Percentiles rank a stretch among this genome's conserved stretches.
Conservation (phyloP, 2,888 invertebrate species). For the Sylvicola cinctus region DNA sequence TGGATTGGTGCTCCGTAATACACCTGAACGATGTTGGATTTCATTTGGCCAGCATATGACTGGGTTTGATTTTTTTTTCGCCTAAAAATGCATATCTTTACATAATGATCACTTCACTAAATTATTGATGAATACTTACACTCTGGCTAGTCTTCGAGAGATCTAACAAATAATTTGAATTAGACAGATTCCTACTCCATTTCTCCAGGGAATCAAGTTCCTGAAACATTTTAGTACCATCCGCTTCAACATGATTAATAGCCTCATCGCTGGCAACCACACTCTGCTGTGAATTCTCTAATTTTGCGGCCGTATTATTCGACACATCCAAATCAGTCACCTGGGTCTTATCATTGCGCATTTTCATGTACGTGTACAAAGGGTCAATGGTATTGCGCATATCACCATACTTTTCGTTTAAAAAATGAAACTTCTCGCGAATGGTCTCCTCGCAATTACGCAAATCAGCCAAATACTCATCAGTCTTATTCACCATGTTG, state of each 20-base stretch:
- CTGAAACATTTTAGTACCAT: conserved; percentile 6
- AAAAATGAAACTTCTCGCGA: conserved; percentile 1
- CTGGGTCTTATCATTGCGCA: conserved; percentile 3
- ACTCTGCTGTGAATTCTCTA: neutral
- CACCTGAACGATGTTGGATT: conserved; percentile 5
- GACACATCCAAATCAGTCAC: conserved; percentile 13
- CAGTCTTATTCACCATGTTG: no score
- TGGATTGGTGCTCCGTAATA: conserved; percentile 4
- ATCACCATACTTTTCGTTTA: conserved; percentile 1
- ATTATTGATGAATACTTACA: no score
- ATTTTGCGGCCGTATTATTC: conserved; percentile 6
- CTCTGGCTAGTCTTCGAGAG: no score
- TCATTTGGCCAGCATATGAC: conserved; percentile 4
- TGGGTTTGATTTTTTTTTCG: no score
- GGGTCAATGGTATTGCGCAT: neutral
- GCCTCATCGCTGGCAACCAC: neutral
- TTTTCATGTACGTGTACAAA: neutral
- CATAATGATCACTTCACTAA: no score
- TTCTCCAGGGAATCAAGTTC: conserved; percentile 9
- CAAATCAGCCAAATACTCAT: no score
- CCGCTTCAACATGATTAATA: neutral
- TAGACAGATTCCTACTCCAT: conserved; percentile 8
- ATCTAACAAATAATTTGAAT: neutral
- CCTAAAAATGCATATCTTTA: no score
- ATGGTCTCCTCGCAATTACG: conserved; percentile 1